Percentiles rank a stretch among this genome's conserved stretches.
Conservation (phyloP, 2,888 invertebrate genomes). For the Siphonodentalium dalli region DNA sequence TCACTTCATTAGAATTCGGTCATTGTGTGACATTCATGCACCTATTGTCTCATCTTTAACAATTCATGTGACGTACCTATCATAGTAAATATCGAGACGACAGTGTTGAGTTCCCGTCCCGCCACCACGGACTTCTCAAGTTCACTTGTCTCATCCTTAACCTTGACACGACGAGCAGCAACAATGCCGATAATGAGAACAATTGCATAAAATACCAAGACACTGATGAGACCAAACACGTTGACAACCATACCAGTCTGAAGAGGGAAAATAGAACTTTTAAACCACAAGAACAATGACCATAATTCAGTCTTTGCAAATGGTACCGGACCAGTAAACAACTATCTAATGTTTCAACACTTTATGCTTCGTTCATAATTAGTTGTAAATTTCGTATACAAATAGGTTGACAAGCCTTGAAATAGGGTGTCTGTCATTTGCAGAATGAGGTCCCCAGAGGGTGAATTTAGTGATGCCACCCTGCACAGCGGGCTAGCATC, state of each 20-base stretch:
- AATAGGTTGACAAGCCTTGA: too few relatives aligned
- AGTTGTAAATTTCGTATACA: too few relatives aligned
- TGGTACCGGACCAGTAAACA: too few relatives aligned
- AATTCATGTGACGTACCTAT: slow-evolving; percentile 43
- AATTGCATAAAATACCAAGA: slow-evolving; percentile 46
- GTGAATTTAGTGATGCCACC: too few relatives aligned
- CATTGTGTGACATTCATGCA: background rate
- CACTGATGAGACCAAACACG: slow-evolving; percentile 39
- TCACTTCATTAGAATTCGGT: background rate
- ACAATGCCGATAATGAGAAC: slow-evolving; percentile 49
- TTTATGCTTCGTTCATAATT: too few relatives aligned
- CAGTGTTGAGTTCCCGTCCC: slow-evolving; percentile 45
- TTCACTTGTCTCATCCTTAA: slow-evolving; percentile 20
- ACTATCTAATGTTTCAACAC: too few relatives aligned
- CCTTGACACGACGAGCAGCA: slow-evolving; percentile 39
- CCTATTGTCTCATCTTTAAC: background rate
- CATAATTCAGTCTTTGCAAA: too few relatives aligned
- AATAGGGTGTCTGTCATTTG: too few relatives aligned
- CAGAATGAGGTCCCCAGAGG: too few relatives aligned
- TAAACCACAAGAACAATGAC: too few relatives aligned
- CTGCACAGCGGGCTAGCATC: too few relatives aligned
- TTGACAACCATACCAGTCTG: slow-evolving; percentile 37
- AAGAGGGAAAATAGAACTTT: too few relatives aligned
- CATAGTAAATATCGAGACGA: slow-evolving; percentile 60
- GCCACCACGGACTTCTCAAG: slow-evolving; percentile 52